A percentile compares a stretch with the other conserved stretches of the same genome.
phyloP scores from a whole-genome alignment of 2,797 vertebrate genomes.

The Anguilla anguilla region DNA sequence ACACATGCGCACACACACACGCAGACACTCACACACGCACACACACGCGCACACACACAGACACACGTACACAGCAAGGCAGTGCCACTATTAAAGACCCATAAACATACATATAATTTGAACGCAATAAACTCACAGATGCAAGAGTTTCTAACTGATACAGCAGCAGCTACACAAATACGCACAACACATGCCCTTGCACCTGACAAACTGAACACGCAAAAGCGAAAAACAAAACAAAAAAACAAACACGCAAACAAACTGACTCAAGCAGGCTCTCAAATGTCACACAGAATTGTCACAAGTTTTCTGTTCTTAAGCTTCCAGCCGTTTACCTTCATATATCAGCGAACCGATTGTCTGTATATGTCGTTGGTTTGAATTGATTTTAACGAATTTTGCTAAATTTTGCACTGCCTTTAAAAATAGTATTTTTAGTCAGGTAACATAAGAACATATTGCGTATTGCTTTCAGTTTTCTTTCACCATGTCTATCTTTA shows the following conservation, averaged over 20 bases:
- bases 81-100: neutral
- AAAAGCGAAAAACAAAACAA: neutral
- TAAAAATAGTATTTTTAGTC: neutral
- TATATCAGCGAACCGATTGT: neutral
- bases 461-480: neutral
- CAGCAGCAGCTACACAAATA: neutral
- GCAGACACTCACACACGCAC: constrained; percentile 8
- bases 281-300: neutral
- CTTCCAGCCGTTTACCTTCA: neutral
- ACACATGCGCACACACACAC: neutral
- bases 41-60: constrained; percentile 5
- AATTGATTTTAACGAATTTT: neutral
- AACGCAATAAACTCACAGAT: constrained; percentile 32
- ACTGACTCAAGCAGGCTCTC: neutral
- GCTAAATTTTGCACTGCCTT: neutral
- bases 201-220: neutral
- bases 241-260: neutral
- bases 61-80: neutral
- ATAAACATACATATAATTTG: constrained; percentile 27
- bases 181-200: neutral
- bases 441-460: neutral
- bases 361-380: neutral
- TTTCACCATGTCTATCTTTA: neutral
- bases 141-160: neutral
- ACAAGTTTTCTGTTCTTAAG: neutral